Conservation (phyloP, 2,888 invertebrate genomes). For the Papilio demoleus region DNA sequence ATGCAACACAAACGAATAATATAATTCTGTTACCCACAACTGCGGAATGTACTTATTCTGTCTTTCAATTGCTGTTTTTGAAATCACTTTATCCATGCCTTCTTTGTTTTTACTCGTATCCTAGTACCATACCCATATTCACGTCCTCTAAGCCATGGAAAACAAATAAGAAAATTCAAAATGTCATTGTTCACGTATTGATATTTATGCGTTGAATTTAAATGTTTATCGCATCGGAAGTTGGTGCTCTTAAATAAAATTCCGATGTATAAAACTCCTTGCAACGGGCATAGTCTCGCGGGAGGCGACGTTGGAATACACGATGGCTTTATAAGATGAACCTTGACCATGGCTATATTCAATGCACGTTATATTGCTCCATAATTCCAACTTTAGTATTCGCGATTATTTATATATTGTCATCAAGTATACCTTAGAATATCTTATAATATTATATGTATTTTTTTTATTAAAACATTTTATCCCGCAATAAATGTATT, state of each 20-base stretch:
- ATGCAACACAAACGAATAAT: background rate
- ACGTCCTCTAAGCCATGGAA: background rate
- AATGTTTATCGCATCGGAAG: conserved; percentile 27
- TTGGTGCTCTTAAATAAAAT: conserved; percentile 61
- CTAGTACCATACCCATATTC: too few relatives aligned
- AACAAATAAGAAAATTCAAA: background rate
- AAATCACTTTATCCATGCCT: background rate
- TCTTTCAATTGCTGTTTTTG: too few relatives aligned
- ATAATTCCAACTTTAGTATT: conserved; percentile 22
- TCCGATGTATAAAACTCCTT: conserved; percentile 43
- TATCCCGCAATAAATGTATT: conserved; percentile 14
- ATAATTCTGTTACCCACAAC: background rate
- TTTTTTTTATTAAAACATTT: too few relatives aligned
- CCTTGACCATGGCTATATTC: conserved; percentile 37
- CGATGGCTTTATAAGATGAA: conserved; percentile 40
- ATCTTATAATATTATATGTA: too few relatives aligned
- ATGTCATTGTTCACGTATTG: too few relatives aligned
- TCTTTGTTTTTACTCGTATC: too few relatives aligned
- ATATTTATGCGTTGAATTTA: conserved; percentile 25
- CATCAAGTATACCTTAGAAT: too few relatives aligned
- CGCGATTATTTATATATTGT: background rate
- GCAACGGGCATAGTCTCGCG: conserved; percentile 39
- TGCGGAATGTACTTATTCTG: background rate
- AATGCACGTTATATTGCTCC: conserved; percentile 25
- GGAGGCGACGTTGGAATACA: conserved; percentile 40